Evolutionary conservation across 92 coral and sea anemone genomes (phyloP).

Genomic region (Parazoanthus darwini): DNA sequence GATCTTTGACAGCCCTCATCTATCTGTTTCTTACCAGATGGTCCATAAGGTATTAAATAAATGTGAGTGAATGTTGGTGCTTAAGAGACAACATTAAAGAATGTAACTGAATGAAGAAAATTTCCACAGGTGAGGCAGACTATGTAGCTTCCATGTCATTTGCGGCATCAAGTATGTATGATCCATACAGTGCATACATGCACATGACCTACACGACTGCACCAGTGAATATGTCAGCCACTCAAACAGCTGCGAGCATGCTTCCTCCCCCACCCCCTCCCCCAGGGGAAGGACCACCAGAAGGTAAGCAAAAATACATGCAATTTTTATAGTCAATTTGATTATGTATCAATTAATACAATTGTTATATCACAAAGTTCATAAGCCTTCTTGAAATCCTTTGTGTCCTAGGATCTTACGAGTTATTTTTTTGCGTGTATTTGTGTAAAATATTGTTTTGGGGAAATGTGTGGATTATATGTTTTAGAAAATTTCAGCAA

Average conservation of each 20-base stretch:
- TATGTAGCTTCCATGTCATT: conserved; percentile 9
- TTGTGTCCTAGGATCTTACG: no score
- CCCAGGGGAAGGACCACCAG: conserved; percentile 92
- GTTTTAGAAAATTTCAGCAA: neutral
- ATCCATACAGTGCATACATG: conserved; percentile 56
- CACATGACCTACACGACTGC: conserved; percentile 35
- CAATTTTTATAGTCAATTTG: no score
- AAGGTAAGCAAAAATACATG: conserved; percentile 52
- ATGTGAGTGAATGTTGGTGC: no score
- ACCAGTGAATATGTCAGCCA: conserved; percentile 46
- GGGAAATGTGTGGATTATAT: neutral
- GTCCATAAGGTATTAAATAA: no score
- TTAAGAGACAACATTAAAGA: neutral
- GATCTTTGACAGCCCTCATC: no score
- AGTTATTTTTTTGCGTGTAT: no score
- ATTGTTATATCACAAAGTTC: no score
- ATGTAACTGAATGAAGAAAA: neutral
- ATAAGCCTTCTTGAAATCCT: no score
- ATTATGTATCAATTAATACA: neutral
- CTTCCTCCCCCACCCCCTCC: conserved; percentile 96
- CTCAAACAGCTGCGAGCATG: conserved; percentile 69
- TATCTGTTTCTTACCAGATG: no score
- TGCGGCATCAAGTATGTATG: conserved; percentile 36
- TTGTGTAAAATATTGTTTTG: neutral
- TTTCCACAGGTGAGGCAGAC: conserved; percentile 17